Conservation (phyloP, 35 echinoderm and acorn worm genomes). For the Nesometra sesokonis region DNA sequence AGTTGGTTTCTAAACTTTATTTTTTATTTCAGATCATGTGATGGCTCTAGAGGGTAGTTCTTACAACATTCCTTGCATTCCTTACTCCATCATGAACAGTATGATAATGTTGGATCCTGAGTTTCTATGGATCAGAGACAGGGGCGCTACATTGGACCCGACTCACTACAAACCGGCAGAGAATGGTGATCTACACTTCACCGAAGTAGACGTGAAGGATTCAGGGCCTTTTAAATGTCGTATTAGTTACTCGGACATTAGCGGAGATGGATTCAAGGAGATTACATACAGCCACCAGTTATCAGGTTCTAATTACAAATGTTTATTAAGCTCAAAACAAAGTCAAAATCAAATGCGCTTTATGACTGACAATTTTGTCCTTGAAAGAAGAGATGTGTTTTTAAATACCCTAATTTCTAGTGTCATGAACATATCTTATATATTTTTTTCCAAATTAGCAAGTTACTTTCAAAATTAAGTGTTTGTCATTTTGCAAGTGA, state of each 20-base stretch:
- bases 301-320: not conserved
- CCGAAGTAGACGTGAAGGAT: not conserved
- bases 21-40: not conserved
- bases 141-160: not conserved
- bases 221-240: not conserved
- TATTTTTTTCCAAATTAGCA: no score
- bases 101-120: not conserved
- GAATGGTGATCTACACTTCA: not conserved
- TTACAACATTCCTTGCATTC: not conserved
- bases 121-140: not conserved
- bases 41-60: not conserved
- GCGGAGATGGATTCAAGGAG: not conserved
- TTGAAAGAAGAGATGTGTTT: no score
- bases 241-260: not conserved
- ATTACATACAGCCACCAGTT: not conserved
- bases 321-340: no score
- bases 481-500: no score
- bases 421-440: no score
- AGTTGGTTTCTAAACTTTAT: no score
- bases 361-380: no score
- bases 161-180: not conserved
- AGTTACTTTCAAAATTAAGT: no score
- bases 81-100: not conserved
- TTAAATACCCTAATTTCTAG: no score
- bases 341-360: no score